Evolutionary conservation across 2,888 invertebrate species (phyloP).

Genomic region (Ochropleura plecta): DNA sequence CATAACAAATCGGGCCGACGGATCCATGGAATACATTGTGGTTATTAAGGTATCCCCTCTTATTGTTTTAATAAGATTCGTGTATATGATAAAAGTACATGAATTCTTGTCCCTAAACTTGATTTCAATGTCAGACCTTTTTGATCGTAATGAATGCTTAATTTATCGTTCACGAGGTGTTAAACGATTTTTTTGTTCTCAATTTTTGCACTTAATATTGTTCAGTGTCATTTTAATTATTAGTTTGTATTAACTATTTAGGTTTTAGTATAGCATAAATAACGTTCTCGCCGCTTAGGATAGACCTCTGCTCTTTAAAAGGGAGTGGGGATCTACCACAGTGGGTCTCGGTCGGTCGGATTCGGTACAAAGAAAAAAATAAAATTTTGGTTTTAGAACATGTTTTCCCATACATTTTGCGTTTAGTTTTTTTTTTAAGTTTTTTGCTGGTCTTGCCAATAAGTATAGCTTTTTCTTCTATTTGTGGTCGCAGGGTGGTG

Average conservation of each 20-base stretch:
- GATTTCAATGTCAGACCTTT: conserved; percentile 43
- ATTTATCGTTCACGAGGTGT: conserved; percentile 1
- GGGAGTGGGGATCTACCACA: no score
- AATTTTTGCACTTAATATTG: conserved; percentile 26
- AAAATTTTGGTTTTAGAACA: no score
- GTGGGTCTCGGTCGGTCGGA: no score
- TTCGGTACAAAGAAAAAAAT: no score
- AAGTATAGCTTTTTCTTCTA: no score
- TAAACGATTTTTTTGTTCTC: background rate
- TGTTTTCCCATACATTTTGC: no score
- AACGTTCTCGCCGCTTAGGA: background rate
- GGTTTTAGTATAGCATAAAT: background rate
- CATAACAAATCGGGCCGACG: conserved; percentile 46
- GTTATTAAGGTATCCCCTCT: conserved; percentile 53
- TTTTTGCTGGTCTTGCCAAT: no score
- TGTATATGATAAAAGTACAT: conserved; percentile 58
- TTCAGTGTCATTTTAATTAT: background rate
- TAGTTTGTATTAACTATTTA: background rate
- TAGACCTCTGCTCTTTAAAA: no score
- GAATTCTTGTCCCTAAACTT: conserved; percentile 17
- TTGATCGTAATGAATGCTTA: conserved; percentile 33
- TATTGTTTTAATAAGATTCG: conserved; percentile 69
- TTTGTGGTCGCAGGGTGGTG: no score
- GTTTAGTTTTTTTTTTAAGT: no score
- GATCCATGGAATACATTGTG: conserved; percentile 25